Conservation (phyloP, 2,113 vertebrate species). For the Hassar affinis region DNA sequence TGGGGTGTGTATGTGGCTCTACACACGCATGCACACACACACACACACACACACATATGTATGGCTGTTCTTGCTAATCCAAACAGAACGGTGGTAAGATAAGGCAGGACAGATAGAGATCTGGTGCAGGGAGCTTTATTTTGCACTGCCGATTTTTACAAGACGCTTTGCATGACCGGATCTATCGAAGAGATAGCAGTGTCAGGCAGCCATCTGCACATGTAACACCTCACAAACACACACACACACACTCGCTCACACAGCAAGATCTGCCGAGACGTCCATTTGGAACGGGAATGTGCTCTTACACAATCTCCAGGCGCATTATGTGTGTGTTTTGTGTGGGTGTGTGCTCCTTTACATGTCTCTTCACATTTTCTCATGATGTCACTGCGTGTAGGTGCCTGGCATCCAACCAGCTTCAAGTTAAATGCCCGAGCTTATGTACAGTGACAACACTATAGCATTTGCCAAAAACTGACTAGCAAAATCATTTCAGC, state of each 20-base stretch:
- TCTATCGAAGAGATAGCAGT: slow-evolving; percentile 45
- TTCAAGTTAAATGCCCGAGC: neutral
- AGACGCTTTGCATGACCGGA: slow-evolving; percentile 48
- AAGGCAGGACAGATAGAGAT: slow-evolving; percentile 39
- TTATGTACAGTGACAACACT: neutral
- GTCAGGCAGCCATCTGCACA: slow-evolving; percentile 48
- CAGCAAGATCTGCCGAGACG: slow-evolving; percentile 22
- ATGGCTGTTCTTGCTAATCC: slow-evolving; percentile 21
- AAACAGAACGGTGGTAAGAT: slow-evolving; percentile 33
- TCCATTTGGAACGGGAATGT: slow-evolving; percentile 18
- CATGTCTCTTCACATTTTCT: slow-evolving; percentile 41
- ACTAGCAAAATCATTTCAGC: neutral
- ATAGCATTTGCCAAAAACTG: neutral
- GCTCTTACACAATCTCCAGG: slow-evolving; percentile 27
- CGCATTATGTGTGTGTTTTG: slow-evolving; percentile 39
- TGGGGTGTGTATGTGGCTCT: neutral
- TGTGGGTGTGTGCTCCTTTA: neutral
- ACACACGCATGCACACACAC: slow-evolving; percentile 19
- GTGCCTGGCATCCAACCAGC: slow-evolving; percentile 25
- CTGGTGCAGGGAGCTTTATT: slow-evolving; percentile 32
- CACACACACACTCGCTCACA: neutral
- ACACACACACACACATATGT: slow-evolving; percentile 15
- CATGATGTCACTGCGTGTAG: slow-evolving; percentile 32
- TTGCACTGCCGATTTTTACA: slow-evolving; percentile 14
- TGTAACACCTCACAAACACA: slow-evolving; percentile 41